Conservation (phyloP, 2,113 vertebrate genomes). For the Python bivittatus region DNA sequence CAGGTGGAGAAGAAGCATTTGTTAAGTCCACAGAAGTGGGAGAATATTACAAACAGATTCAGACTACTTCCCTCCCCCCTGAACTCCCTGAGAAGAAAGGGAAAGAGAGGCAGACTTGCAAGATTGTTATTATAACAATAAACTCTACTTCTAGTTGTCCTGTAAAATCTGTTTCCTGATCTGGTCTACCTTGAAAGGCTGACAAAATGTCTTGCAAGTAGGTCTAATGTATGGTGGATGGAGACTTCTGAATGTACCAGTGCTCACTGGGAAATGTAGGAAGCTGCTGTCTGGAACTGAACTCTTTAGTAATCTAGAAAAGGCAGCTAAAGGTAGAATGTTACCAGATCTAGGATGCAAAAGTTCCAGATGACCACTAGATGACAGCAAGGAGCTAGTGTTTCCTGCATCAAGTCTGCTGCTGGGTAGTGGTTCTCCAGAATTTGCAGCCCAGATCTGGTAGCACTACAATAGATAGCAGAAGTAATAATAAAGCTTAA, state of each 20-base stretch:
- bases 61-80: neutral
- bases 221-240: neutral
- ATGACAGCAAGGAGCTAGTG: neutral
- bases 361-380: neutral
- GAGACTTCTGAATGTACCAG: neutral
- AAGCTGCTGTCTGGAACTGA: neutral
- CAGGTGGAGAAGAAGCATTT: neutral
- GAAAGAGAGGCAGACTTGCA: neutral
- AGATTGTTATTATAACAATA: neutral
- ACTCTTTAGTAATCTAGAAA: neutral
- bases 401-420: neutral
- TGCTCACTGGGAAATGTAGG: neutral
- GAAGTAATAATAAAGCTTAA: neutral
- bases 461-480: neutral
- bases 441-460: neutral
- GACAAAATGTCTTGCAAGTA: too few species aligned
- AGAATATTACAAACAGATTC: neutral
- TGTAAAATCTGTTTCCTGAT: neutral
- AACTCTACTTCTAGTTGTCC: neutral
- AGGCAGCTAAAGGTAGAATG: neutral
- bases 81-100: neutral
- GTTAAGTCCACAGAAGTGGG: neutral
- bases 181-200: too few species aligned
- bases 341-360: neutral
- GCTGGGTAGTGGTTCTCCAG: neutral